Evolutionary conservation across 2,888 invertebrate genomes (phyloP), one percentile per base, ranked within the genome.

Genomic region (Rutpela maculata): DNA sequence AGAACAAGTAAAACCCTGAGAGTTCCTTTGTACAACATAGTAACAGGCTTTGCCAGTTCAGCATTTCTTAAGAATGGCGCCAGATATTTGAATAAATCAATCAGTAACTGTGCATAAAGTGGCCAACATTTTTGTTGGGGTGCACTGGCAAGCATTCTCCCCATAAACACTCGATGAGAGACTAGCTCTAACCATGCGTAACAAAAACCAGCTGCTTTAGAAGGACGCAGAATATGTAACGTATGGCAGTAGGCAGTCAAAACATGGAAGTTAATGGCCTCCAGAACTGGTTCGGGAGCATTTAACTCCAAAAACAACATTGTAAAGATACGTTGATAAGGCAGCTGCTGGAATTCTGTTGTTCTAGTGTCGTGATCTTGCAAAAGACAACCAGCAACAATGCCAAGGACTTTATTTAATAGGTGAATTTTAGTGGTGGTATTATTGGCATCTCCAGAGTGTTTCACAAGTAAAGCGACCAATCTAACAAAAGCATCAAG

Each of bases 111-210:
- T 0, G 99, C 97, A 90, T 99, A 99, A 93, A 99, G 96, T 60
- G 96, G 96, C 98, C 99, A 99, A 81, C 97, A 97, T 91, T 98
- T 97, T 89, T 98, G 97, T 87, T 97, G 97, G 6, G 97, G 96
- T 12, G 96, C 96, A 76, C 95, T 93, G 0, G 97, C 97, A 35
- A 99, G 91, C 91, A 99, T 96, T 73, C 98, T 92, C 71, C 98
- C 98, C 87, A 99, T 95, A 90, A 99, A 99, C 0, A 97, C 95
- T 73, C 99, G 93, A 90, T 99, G 99, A 0, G 99, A 98, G 57
- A 99, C 96, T 65, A 99, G 91, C 90, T 99, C 99, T 75, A 99
- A 91, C 99, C 99, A 99, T 1, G 99, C 97, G 89, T 97, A 99
- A 75, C 98, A 96, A 90, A 99, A 99, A 0, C 97, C 98, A 0